These are phyloP conservation scores for Acrocephalus kingi DNA, from an alignment of 2,113 vertebrate species.

Conservation along the genomic window DNA sequence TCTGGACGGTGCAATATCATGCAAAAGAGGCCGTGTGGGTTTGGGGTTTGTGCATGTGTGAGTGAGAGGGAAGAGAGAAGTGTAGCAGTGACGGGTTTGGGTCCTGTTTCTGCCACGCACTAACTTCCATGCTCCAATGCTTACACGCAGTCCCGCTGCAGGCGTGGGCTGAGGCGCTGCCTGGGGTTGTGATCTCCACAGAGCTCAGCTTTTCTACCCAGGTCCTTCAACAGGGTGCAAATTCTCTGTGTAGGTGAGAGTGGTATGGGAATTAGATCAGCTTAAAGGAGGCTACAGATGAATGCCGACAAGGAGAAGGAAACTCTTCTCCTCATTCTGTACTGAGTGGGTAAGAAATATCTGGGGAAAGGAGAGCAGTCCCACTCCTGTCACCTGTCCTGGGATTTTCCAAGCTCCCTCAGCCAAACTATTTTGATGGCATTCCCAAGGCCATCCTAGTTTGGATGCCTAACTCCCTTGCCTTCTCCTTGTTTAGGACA, in stretches of 20 bases:
- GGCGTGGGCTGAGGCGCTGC: neutral
- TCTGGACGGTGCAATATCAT: neutral
- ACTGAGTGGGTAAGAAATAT: neutral
- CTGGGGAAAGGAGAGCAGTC: rapidly evolving
- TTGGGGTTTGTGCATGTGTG: neutral
- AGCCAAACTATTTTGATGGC: neutral
- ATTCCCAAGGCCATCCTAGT: neutral
- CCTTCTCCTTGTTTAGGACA: neutral
- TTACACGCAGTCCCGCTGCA: neutral
- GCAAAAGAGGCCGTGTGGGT: neutral
- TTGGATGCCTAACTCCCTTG: neutral
- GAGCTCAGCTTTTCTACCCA: neutral
- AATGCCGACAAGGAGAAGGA: neutral
- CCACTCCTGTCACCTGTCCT: neutral
- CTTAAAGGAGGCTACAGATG: neutral
- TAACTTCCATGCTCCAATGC: rapidly evolving
- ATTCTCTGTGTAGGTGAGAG: neutral
- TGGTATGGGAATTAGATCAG: neutral
- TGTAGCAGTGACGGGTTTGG: neutral
- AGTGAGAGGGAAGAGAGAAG: neutral
- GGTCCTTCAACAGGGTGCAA: neutral
- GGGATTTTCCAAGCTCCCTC: neutral
- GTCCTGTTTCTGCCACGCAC: neutral
- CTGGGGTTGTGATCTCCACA: neutral
- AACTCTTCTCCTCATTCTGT: neutral